Base-by-base conservation (phyloP, 2,888 invertebrate genomes). In the Mystacides longicornis region DNA sequence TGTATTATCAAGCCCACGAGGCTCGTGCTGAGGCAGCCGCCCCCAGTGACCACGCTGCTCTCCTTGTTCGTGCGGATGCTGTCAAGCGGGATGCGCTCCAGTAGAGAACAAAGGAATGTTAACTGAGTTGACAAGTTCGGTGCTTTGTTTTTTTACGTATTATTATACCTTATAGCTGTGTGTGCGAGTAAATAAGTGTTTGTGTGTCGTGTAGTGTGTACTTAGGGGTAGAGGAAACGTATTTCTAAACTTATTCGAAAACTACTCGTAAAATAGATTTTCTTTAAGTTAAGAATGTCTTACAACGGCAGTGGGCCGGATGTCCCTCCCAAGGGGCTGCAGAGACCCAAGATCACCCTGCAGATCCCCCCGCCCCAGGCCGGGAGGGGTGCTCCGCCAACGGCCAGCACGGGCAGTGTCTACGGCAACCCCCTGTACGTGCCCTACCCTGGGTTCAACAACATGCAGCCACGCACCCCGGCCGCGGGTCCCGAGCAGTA, bases 261-360 rank as follows among this genome's bases (percentile, higher is more conserved):
- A 7, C 16, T 11, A 43, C 43, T 5, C 9, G 16, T n/a, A 18
- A 11, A 43, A n/a, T 43, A n/a, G 5, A 43, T 11, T 43, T 5
- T 18, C n/a, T 43, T 11, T 18, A 5, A 43, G 9, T 9, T 5
- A 43, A 43, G 9, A 51, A 21, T 49, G 31, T 23, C n/a, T n/a
- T n/a, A n/a, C n/a, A n/a, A n/a, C n/a, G n/a, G n/a, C n/a, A n/a
- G n/a, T 27, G 22, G 14, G 33, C 71, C 73, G 19, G 67, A 62
- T 53, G 67, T 69, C 9, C 74, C 72, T 3, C 71, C 74, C 18
- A 67, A 63, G 55, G 67, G 68, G 2, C 63, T 69, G 1, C 67
- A 68, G 3, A 67, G 75, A 42, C 78, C 78, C 4, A 76, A 73
- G 64, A 79, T 80, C 55, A 77, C 76, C 1, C 66, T 80, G 0